Evolutionary conservation across 2,113 vertebrate species (phyloP), one percentile per base, ranked within the genome.

Genomic region (Pituophis catenifer): DNA sequence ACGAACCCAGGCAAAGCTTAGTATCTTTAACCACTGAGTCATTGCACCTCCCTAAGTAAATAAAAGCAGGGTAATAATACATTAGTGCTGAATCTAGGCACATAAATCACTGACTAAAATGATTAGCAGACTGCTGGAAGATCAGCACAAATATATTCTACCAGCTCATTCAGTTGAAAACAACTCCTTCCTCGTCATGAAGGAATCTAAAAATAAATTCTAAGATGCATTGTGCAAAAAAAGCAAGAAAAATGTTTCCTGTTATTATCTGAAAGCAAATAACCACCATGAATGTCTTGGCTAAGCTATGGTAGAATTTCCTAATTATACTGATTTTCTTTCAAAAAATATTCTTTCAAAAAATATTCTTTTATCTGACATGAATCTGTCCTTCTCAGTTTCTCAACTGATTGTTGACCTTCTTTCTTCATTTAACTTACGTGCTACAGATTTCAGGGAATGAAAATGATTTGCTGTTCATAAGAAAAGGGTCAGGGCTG

Each of bases 291-390:
- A 94, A 92, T 26, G 8, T 21, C 81, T 21, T 75, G 53, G 50
- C 52, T 93, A 6, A 1, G 50, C 54, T 93, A 6, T 1, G 12
- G 2, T 11, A 86, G 54, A 88, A 48, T 13, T 88, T 91, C 86
- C 89, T 62, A 91, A 93, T 91, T 91, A 58, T 59, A 26, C 88
- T 91, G 29, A 89, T 95, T 95, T 86, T 94, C 48, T 85, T 87
- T 90, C n/a, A 87, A 87, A 62, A 90, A 92, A 55, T 19, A 57
- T 6, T 57, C 55, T 57, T 57, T 57, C 54, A 5, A 57, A n/a
- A 24, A 53, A 50, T 92, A 91, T 2, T 95, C 65, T 94, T 24
- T 92, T 86, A 87, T 53, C 92, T 53, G 48, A 95, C 58, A 92
- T 92, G 89, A 94, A 94, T 33, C 91, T 94, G 92, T 48, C 90